A percentile compares a stretch with the other conserved stretches of the same genome.
Conservation (phyloP, 2,888 invertebrate species). For the Brachylomia viminalis region DNA sequence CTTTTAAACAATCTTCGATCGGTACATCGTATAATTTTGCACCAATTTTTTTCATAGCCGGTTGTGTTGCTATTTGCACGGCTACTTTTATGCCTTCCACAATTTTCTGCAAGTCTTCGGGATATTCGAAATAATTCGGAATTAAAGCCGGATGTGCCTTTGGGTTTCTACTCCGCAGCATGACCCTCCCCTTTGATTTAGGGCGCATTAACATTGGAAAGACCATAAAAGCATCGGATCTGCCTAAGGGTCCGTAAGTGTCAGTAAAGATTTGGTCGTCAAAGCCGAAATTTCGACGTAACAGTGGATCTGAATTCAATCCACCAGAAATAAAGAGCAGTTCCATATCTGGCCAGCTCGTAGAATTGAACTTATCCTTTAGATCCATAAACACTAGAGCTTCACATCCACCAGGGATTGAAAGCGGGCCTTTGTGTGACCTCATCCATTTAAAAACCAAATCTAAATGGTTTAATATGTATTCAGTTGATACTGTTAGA, state of each 20-base stretch:
- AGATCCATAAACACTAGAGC: slow-evolving; percentile 92
- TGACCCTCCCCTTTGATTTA: slow-evolving; percentile 92
- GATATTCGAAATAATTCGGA: slow-evolving; percentile 94
- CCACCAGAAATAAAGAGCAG: slow-evolving; percentile 91
- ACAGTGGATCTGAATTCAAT: slow-evolving; percentile 85
- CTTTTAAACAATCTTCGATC: slow-evolving; percentile 90
- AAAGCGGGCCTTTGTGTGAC: slow-evolving; percentile 90
- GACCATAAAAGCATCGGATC: slow-evolving; percentile 87
- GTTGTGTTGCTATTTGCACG: slow-evolving; percentile 90
- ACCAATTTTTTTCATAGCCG: slow-evolving; percentile 91
- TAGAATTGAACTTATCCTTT: slow-evolving; percentile 88
- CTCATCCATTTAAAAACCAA: slow-evolving; percentile 89
- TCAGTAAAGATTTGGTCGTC: slow-evolving; percentile 83
- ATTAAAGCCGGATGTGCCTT: slow-evolving; percentile 93
- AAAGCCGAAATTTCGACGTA: slow-evolving; percentile 90
- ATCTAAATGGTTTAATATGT: slow-evolving; percentile 82
- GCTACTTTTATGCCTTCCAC: slow-evolving; percentile 92
- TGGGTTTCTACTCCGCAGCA: slow-evolving; percentile 93
- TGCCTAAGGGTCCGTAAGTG: slow-evolving; percentile 83
- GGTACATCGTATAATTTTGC: slow-evolving; percentile 91
- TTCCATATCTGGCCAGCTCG: slow-evolving; percentile 92
- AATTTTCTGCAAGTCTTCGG: slow-evolving; percentile 92
- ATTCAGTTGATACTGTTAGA: slow-evolving; percentile 78
- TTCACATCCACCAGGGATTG: slow-evolving; percentile 92
- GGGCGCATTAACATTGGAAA: slow-evolving; percentile 94